Base-by-base conservation (phyloP, 2,797 vertebrate genomes). In the Psittacula echo region DNA sequence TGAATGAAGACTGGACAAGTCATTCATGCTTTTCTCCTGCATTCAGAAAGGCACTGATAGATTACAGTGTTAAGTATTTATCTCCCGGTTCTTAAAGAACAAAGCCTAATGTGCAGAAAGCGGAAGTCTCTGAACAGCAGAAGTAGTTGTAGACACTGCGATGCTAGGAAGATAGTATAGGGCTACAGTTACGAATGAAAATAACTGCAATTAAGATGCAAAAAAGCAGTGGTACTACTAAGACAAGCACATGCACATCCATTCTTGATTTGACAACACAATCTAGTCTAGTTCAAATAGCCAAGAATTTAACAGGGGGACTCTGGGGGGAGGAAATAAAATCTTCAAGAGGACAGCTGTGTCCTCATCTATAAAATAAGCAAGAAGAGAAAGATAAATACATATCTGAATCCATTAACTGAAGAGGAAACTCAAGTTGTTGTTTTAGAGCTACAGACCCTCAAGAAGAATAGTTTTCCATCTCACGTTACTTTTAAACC, bases 171-270 rank as follows among this genome's bases (percentile, higher is more conserved):
- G 97, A 98, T 98, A 90, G 96, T 96, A 94, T 73, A 94, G 93
- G 95, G 93, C 98, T 94, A 98, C 98, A 97, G 97, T 97, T 97
- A 95, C 93, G 91, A 94, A 96, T 97, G 96, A 97, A 98, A 96
- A 97, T 94, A 96, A 97, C 97, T 94, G 98, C 97, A 97, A 97
- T 98, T 98, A 90, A 97, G 98, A 98, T 98, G 98, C 98, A 97
- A 97, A 97, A 98, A 97, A 98, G 99, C 98, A 98, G 98, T 96
- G 98, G 97, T 96, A 97, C 98, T 98, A 98, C 98, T 96, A 98
- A 97, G 98, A 99, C 98, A 96, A 98, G 98, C 98, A 98, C 99
- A 98, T 99, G 98, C 98, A 99, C 99, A 98, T 98, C 98, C 99
- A 98, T 98, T 98, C 98, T 97, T 89, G 96, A 97, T 97, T 95